Base-by-base conservation (phyloP, 2,113 vertebrate species). In the Lichenostomus cassidix region DNA sequence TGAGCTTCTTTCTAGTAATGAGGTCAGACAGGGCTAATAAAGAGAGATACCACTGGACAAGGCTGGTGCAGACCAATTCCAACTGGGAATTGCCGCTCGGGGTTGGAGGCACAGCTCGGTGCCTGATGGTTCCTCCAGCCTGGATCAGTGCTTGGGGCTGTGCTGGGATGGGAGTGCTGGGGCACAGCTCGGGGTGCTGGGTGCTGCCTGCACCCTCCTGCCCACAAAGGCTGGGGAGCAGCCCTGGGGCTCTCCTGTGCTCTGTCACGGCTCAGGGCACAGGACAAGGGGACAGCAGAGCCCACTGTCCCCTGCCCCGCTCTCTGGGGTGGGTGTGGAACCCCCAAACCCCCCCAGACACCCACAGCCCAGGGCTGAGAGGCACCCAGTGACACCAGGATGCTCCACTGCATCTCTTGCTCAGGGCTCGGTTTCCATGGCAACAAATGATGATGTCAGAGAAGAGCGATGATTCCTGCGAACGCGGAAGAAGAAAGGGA, bases 11-110 rank as follows among this genome's bases (percentile, higher is more conserved):
- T 87, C 91, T 84, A 89, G 87, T 95, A 96, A 97, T 97, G 95
- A 96, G 96, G 94, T 95, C 94, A 96, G 96, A 95, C 94, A 95
- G 94, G 95, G 95, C 91, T 97, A 96, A 97, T 96, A 92, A 96
- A 97, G 93, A 96, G 95, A 95, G 93, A 95, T 89, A 95, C 84
- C 89, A 60, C 80, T 28, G 91, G 94, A 81, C 89, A 78, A 46
- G 83, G 3, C 92, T 64, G 20, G 37, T 58, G 92, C 89, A 64
- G 77, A 12, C 74, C 94, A 35, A 29, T 85, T 89, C 89, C 94
- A 78, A 31, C 62, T 24, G 84, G 94, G 92, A 97, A 92, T 71
- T 89, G 80, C 1, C 3, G 74, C 69, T 70, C 59, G 1, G 56
- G 87, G 35, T 3, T 52, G 95, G 65, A 79, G 44, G 19, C 52